Evolutionary conservation across 2,888 invertebrate genomes (phyloP).

Genomic region (Nomada goodeniana): DNA sequence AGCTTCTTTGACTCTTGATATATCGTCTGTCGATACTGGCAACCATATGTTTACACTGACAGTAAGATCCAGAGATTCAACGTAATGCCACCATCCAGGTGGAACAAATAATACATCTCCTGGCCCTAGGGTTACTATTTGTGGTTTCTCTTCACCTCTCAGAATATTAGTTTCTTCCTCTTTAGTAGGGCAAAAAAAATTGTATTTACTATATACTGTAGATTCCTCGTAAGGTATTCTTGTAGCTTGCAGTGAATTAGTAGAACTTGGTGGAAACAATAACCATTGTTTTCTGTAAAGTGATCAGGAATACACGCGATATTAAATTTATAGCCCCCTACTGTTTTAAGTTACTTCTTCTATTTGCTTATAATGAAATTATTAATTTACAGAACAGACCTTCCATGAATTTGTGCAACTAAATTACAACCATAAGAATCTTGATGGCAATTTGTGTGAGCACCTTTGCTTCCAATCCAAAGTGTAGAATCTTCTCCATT

Average conservation of each 20-base stretch:
- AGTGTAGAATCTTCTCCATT: conserved; percentile 90
- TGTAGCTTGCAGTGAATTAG: conserved; percentile 89
- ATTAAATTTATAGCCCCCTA: background rate
- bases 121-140: conserved; percentile 89
- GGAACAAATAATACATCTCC: conserved; percentile 96
- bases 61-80: conserved; percentile 88
- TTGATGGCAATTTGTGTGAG: conserved; percentile 97
- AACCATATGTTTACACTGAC: conserved; percentile 91
- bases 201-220: conserved; percentile 94
- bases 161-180: conserved; percentile 85
- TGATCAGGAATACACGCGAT: background rate
- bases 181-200: conserved; percentile 89
- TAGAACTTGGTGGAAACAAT: conserved; percentile 93
- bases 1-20: conserved; percentile 79
- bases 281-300: conserved; percentile 92
- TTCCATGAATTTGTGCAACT: conserved; percentile 94
- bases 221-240: conserved; percentile 98
- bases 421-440: conserved; percentile 98
- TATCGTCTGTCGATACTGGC: conserved; percentile 87
- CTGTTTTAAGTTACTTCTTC: background rate
- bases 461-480: conserved; percentile 94
- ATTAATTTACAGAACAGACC: conserved; percentile 84
- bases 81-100: conserved; percentile 98
- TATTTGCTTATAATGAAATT: background rate
- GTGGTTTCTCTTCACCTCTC: conserved; percentile 83